Base-by-base conservation (phyloP, 2,888 invertebrate genomes). In the Meganola albula region DNA sequence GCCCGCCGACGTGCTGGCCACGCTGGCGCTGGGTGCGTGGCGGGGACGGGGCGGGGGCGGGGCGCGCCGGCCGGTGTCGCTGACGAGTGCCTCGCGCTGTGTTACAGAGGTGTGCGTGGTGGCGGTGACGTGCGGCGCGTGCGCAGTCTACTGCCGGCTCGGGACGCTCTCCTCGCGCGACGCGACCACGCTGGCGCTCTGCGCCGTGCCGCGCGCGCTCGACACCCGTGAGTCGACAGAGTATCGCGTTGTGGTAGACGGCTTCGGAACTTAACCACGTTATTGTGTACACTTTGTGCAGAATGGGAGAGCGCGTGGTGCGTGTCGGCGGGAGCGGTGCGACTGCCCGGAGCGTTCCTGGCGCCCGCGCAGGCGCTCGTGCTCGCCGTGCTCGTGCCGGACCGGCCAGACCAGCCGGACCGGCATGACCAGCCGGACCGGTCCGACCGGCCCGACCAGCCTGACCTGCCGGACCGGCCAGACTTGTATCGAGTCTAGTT, bases 311-410 rank as follows among this genome's bases (percentile, higher is more conserved):
- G 30, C 45, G n/a, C 36, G 38, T 24, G 4, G 38, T 43, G 38
- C 12, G 44, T 41, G 29, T 30, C 24, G 31, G 28, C 20, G 7
- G 64, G 64, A 4, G 44, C 68, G 37, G 51, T 62, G 10, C 66
- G 59, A 7, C 60, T 74, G 26, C 69, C 72, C 4, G 63, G 51
- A 22, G 55, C 46, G 35, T 56, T 74, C 42, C 56, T 55, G 34
- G 60, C 63, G 41, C 74, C 71, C 2, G 52, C 63, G 33, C 71
- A 70, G 50, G 72, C 73, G 28, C 49, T 71, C 35, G 46, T 74
- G 28, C 53, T 73, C 14, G 61, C 70, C 1, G 65, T 63, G 28
- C 38, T 57, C 10, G 45, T 38, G 24, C 34, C 33, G 23, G 31
- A 33, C 26, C 22, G 9, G 4, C 20, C 22, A 35, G 33, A 41